Base-by-base conservation (phyloP, 2,888 invertebrate species). In the Rhagonycha lutea region DNA sequence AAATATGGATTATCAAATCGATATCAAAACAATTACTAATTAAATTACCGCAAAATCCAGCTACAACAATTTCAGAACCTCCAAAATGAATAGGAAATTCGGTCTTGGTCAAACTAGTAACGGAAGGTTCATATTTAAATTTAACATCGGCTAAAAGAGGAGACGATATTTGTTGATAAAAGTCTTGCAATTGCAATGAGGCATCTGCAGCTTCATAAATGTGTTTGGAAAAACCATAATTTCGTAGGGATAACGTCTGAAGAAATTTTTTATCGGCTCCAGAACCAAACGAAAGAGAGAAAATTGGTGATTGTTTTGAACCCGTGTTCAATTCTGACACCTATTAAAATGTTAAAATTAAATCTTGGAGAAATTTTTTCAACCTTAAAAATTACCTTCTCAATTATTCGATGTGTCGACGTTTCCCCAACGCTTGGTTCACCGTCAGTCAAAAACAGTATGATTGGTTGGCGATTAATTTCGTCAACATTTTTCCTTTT, bases 151-250 rank as follows among this genome's bases (percentile, higher is more conserved):
- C 88, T 69, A 94, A 88, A 10, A 93, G 88, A 0, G 94, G 94
- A 8, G 92, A 92, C 0, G 94, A 91, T 74, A 94, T 91, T 86
- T 92, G 91, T 29, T 89, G 89, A 88, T 92, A 93, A 87, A 93
- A 93, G 84, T 91, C 90, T 68, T 90, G 88, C 63, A 94, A 88
- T 85, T 94, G 94, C 65, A 92, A 85, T 77, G 91, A 90, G 1
- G 93, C 92, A 84, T 93, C 93, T 0, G 92, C 89, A 14, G 91
- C 92, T 85, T 92, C 93, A 86, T 94, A 94, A 80, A 95, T 94
- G 85, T 92, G 92, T 2, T 93, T 88, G 82, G 92, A 91, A 85
- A 93, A 92, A 4, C 93, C 94, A 29, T 89, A 89, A 86, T 93
- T 94, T 77, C 91, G 90, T 18, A 91, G 87, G 0, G 94, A 91